phyloP scores from a whole-genome alignment of 2,113 vertebrate genomes.

The Mormyrus lacerda region DNA sequence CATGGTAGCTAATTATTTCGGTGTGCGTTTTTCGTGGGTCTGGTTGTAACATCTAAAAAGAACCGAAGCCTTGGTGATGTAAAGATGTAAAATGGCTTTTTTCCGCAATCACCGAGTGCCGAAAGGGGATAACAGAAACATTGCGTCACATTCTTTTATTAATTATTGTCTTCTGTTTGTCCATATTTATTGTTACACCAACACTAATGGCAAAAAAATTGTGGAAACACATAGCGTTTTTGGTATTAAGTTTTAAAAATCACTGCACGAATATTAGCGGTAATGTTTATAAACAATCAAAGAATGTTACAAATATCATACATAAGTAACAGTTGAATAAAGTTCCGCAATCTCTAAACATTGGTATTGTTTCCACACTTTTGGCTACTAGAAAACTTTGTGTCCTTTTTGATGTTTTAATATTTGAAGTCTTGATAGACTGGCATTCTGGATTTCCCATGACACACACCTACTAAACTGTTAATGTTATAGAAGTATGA shows the following conservation, averaged over 20 bases:
- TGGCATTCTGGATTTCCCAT: not conserved
- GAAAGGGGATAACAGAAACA: not conserved
- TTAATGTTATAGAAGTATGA: not conserved
- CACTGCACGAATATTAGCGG: not conserved
- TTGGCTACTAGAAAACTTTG: not conserved
- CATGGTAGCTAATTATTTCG: conserved; percentile 13
- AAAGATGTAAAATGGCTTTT: conserved; percentile 14
- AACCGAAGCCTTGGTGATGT: conserved; percentile 12
- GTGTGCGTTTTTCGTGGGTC: not conserved
- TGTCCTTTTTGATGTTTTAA: not conserved
- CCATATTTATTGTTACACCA: not conserved
- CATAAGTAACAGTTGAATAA: not conserved
- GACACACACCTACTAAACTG: not conserved
- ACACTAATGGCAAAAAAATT: not conserved
- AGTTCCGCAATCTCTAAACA: not conserved
- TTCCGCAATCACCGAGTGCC: not conserved
- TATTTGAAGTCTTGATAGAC: not conserved
- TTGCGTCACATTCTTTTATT: not conserved
- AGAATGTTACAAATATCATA: not conserved
- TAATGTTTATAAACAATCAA: not conserved
- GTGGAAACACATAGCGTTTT: not conserved
- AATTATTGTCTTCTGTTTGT: not conserved
- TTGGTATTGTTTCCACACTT: not conserved
- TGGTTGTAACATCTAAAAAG: conserved; percentile 17
- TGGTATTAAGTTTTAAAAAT: not conserved